These are phyloP conservation scores for Sphaeridia pumilis DNA, from an alignment of 2,888 invertebrate species.

Conservation along the genomic window DNA sequence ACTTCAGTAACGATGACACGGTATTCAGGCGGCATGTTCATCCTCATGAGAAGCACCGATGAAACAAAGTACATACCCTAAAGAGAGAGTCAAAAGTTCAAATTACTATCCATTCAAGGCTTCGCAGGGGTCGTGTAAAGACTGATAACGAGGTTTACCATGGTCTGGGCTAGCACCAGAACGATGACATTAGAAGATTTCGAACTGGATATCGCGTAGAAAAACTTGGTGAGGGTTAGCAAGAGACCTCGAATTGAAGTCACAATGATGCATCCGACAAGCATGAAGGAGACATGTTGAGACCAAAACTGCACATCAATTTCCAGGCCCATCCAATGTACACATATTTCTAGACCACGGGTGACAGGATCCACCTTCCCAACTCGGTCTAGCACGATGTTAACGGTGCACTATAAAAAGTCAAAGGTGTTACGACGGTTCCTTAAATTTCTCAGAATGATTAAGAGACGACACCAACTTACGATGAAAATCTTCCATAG, in stretches of 20 bases:
- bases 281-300: slow-evolving; percentile 92
- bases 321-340: slow-evolving; percentile 89
- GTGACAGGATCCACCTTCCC: slow-evolving; percentile 98
- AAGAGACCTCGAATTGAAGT: slow-evolving; percentile 93
- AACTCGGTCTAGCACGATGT: slow-evolving; percentile 97
- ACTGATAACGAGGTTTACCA: too few relatives aligned
- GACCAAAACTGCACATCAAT: slow-evolving; percentile 99
- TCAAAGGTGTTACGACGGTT: too few relatives aligned
- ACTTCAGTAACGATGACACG: slow-evolving; percentile 89
- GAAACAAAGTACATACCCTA: slow-evolving; percentile 99
- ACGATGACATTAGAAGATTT: slow-evolving; percentile 98
- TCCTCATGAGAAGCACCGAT: slow-evolving; percentile 88
- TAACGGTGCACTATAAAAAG: slow-evolving; percentile 97
- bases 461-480: too few relatives aligned
- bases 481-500: slow-evolving; percentile 99
- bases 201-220: slow-evolving; percentile 96
- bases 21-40: slow-evolving; percentile 99
- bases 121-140: too few relatives aligned
- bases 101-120: too few relatives aligned
- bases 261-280: slow-evolving; percentile 94
- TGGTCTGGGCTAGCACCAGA: slow-evolving; percentile 88
- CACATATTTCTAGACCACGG: slow-evolving; percentile 86
- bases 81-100: too few relatives aligned
- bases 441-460: too few relatives aligned
- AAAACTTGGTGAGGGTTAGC: slow-evolving; percentile 97